Evolutionary conservation across 2,113 vertebrate species (phyloP), one percentile per base, ranked within the genome.

Genomic region (Muscicapa adusta): DNA sequence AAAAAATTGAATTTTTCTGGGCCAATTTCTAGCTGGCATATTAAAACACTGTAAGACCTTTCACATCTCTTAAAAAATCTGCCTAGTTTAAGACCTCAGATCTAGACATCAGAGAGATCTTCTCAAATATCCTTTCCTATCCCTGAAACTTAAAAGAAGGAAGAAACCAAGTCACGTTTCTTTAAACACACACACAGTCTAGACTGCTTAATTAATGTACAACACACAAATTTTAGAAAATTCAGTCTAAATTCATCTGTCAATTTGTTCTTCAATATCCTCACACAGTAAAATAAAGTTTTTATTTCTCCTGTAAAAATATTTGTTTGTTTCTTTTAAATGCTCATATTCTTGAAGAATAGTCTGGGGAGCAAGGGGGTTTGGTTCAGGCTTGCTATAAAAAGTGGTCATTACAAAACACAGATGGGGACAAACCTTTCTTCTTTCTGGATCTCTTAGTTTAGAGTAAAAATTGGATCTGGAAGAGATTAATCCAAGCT

Each of bases 321-420:
- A 8, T 2, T 11, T 34, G 2, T 50, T 81, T 63, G 3, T 54
- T 82, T 68, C 15, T 79, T 90, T 78, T 62, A 50, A 73, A 76
- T 43, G 17, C 3, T 47, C 18, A 25, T 26, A 33, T 53, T 50
- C 42, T 58, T 62, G 14, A 51, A 29, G 26, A 67, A 60, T 12
- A 6, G 8, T 48, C 23, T n/a, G 8, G 1, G 3, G 3, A 8
- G 2, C 1, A 25, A 2, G 3, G 1, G 7, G 18, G 8, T 36
- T 25, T 1, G 1, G 6, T 67, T 86, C 16, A 68, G 42, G 29
- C 47, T 86, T 74, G 48, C 18, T 76, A 14, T 45, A 53, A 78
- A 42, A 63, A 51, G 14, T 9, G 5, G 31, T 33, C 43, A 58
- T 51, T 67, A 45, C 62, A 68, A 77, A 80, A 6, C 8, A 1